Conservation (phyloP, 2,888 invertebrate genomes). For the Tribolium freemani region DNA sequence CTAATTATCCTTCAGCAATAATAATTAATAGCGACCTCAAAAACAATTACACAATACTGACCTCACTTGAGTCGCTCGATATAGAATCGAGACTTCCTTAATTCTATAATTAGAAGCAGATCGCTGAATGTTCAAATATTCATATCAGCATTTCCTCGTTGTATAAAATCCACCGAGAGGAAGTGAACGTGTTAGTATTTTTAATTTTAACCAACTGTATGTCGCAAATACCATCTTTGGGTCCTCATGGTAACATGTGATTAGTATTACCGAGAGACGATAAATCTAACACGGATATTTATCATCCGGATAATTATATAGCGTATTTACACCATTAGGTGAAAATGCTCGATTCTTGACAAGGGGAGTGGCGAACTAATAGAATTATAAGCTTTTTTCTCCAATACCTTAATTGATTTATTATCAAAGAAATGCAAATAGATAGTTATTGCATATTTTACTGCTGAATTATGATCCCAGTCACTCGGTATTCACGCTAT, state of each 20-base stretch:
- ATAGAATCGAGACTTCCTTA: conserved; percentile 40
- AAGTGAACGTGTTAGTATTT: conserved; percentile 20
- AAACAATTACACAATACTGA: conserved; percentile 38
- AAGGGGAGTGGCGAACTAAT: conserved; percentile 52
- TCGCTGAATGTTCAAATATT: conserved; percentile 32
- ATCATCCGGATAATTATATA: conserved; percentile 46
- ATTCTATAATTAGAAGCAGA: conserved; percentile 36
- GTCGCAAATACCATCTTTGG: conserved; percentile 23
- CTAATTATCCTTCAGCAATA: conserved; percentile 35
- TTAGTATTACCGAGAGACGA: conserved; percentile 20
- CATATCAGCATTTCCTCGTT: conserved; percentile 26
- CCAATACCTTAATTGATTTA: conserved; percentile 51
- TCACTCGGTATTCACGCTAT: neutral
- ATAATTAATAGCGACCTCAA: conserved; percentile 34
- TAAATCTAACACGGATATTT: conserved; percentile 47
- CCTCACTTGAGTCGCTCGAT: conserved; percentile 35
- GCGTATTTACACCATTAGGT: conserved; percentile 49
- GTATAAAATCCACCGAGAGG: conserved; percentile 6
- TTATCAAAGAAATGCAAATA: conserved; percentile 47
- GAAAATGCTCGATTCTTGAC: conserved; percentile 47
- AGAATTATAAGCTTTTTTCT: conserved; percentile 50
- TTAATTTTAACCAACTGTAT: neutral
- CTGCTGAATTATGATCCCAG: neutral
- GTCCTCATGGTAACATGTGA: conserved; percentile 6
- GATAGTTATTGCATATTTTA: conserved; percentile 44